Evolutionary conservation across 2,888 invertebrate species (phyloP).

Genomic region (Baronia brevicornis): DNA sequence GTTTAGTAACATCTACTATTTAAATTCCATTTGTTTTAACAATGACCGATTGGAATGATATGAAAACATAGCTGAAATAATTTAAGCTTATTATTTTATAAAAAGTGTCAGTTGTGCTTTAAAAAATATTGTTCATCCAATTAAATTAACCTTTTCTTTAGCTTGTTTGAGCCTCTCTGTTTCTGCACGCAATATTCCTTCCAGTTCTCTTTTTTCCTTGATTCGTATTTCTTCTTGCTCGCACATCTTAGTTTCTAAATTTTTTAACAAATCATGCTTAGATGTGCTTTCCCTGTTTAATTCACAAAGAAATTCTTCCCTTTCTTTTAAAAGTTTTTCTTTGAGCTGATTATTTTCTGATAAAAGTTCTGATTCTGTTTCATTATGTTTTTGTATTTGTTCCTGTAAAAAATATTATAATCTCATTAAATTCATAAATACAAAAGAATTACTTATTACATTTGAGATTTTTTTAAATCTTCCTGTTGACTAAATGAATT

Average conservation of each 20-base stretch:
- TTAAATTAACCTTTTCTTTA: slow-evolving; percentile 54
- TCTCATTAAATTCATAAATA: too few relatives aligned
- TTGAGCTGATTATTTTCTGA: slow-evolving; percentile 63
- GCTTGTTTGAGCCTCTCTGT: slow-evolving; percentile 54
- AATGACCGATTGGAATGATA: too few relatives aligned
- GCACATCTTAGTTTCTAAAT: slow-evolving; percentile 61
- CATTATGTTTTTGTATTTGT: slow-evolving; percentile 56
- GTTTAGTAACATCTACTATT: too few relatives aligned
- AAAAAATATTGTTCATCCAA: background rate
- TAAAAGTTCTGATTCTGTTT: slow-evolving; percentile 54
- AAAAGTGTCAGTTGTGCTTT: too few relatives aligned
- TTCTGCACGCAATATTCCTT: slow-evolving; percentile 48
- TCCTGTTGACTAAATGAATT: too few relatives aligned
- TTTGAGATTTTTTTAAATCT: too few relatives aligned
- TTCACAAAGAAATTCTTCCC: slow-evolving; percentile 64
- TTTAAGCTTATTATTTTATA: too few relatives aligned
- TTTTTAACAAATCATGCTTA: slow-evolving; percentile 67
- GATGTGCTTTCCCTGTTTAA: slow-evolving; percentile 66
- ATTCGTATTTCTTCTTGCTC: slow-evolving; percentile 62
- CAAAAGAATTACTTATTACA: too few relatives aligned
- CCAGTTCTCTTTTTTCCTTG: slow-evolving; percentile 54
- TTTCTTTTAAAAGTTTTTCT: slow-evolving; percentile 62
- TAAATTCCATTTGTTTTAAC: too few relatives aligned
- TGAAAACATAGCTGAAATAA: too few relatives aligned
- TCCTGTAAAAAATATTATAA: slow-evolving; percentile 41